Evolutionary conservation across 30 jellyfish, hydroid and myxozoan genomes (phyloP), one percentile per base, ranked within the genome.

Genomic region (Turritopsis dohrnii): DNA sequence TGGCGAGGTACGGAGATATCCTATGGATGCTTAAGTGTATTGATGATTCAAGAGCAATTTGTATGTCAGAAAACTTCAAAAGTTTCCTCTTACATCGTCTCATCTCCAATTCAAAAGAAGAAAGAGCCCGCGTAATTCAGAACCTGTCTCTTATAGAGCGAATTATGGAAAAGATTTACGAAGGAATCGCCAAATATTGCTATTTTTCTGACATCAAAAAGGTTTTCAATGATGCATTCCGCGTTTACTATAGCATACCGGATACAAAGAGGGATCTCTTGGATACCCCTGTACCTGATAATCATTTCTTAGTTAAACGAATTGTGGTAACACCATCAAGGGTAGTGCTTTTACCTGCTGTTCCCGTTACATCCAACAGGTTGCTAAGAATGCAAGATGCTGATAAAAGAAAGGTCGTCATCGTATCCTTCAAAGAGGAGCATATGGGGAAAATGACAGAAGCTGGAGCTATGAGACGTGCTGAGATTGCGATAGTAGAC

Each of bases 311-410:
- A 74, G 26, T 89, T 21, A 89, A 89, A 75, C 83, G 96, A 7
- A 75, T 80, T 0, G 87, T 89, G 7, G 87, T 85, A 19, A 89
- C 96, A 1, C 96, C 96, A 0, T 72, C 89, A 21, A 79, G 93
- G 31, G 27, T 89, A 28, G 79, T 89, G 29, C 76, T 84, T 81
- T 74, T 89, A 29, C 96, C 96, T 18, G 90, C 87, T 21, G 79
- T 82, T 72, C 96, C 96, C 18, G 91, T 89, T 17, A 93, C 93
- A 1, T 72, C 90, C 18, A 89, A 76, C 60, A 86, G 96, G 29
- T 31, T 89, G 84, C 92, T 89, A 24, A 89, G 96, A 19, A 18
- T 71, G 81, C 82, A 29, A 60, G 83, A 13, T 13, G 88, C 82
- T 26, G 75, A 75, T 73, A 18, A 74, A 21, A 72, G 77, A 71